Base-by-base conservation (phyloP, 2,888 invertebrate genomes). In the Boloria selene region DNA sequence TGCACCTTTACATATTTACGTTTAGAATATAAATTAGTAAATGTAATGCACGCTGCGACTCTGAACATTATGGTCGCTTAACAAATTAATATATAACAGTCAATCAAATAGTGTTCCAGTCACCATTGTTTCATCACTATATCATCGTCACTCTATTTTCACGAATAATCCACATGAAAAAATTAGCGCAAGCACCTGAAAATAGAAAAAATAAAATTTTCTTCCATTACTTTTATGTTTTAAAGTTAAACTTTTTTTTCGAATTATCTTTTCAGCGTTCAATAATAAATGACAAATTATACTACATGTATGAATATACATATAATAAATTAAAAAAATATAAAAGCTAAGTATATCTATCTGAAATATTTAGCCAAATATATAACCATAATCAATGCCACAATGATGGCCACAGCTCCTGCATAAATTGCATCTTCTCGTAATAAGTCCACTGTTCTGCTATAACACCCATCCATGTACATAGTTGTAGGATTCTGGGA, bases 101-200 rank as follows among this genome's bases (percentile, higher is more conserved):
- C 67, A 70, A 65, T 58, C 50, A 58, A 58, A 61, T 59, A 64
- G 49, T 45, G 58, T 49, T 68, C 61, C 10, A 60, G 61, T 71
- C 69, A 64, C 52, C 38, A 26, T 64, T 49, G 52, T n/a, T 45
- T 49, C 63, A 47, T 65, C 60, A 51, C 45, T 58, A 31, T n/a
- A 6, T 13, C 26, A 38, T 51, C 55, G 76, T 92, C 92, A 95
- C 93, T 95, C 95, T 82, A 98, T 97, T 93, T 97, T 95, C 83
- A 96, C 95, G 87, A 97, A 97, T 75, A 97, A 93, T 65, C 95
- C 95, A 83, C 96, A 96, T 3, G 97, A 96, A 82, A 97, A 95
- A 79, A 97, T 93, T 93, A 97, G 94, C 65, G 97, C 97, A 81
- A 97, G 93, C 73, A 97, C 93, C 97, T 97, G 93, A 69, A 94